These are phyloP conservation scores for Drosophila santomea DNA, from an alignment of 1,140 invertebrate genomes.

Conservation along the genomic window DNA sequence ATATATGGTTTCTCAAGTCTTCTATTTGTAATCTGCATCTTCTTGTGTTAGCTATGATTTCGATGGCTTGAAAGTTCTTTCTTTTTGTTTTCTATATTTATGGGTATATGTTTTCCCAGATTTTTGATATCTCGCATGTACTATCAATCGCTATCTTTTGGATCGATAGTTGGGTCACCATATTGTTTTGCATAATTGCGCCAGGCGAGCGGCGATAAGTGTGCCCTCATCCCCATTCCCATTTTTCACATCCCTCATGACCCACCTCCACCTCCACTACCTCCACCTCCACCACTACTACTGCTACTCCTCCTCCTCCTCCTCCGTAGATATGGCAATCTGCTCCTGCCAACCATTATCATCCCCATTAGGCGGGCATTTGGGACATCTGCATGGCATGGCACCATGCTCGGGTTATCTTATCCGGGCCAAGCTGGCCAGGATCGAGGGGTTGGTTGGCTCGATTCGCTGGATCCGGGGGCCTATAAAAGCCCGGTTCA, in stretches of 20 bases:
- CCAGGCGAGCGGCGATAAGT: slow-evolving; percentile 52
- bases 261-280: not conserved
- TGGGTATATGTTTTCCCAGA: slow-evolving; percentile 7
- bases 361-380: slow-evolving; percentile 66
- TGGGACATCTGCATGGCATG: slow-evolving; percentile 56
- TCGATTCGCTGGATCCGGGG: not conserved
- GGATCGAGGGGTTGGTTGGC: slow-evolving; percentile 53
- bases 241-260: slow-evolving; percentile 7
- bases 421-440: slow-evolving; percentile 65
- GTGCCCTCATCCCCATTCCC: slow-evolving; percentile 16
- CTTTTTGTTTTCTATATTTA: not conserved
- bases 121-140: slow-evolving; percentile 14
- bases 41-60: not conserved
- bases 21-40: not conserved
- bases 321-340: slow-evolving; percentile 3
- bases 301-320: too few species aligned
- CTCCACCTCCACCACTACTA: not conserved
- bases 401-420: slow-evolving; percentile 63
- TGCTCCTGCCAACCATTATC: slow-evolving; percentile 35
- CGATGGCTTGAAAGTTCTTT: too few species aligned
- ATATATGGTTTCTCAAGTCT: too few species aligned
- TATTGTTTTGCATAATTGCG: slow-evolving; percentile 78
- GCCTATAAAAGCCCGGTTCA: slow-evolving; percentile 68
- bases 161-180: slow-evolving; percentile 73
- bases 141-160: slow-evolving; percentile 41